Conservation (phyloP, 92 coral and sea anemone genomes). For the Zoanthus sociatus region DNA sequence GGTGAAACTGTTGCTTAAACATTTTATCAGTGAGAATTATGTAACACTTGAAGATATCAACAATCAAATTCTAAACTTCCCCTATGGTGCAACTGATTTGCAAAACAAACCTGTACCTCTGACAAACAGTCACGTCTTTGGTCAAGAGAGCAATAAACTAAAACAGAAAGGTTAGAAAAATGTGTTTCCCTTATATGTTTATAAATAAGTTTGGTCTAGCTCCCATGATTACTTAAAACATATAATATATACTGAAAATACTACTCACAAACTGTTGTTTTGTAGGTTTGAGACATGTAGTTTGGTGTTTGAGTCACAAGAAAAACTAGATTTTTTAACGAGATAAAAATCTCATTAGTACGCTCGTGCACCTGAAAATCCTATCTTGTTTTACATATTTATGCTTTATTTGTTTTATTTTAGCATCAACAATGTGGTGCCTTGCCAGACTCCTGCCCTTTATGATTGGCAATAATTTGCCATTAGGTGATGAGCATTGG, state of each 20-base stretch:
- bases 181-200: not conserved
- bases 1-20: slow-evolving; percentile 53
- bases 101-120: slow-evolving; percentile 56
- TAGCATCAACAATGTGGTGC: slow-evolving; percentile 16
- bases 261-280: too few species aligned
- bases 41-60: slow-evolving; percentile 57
- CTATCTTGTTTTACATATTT: too few species aligned
- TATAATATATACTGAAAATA: too few species aligned
- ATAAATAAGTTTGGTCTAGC: too few species aligned
- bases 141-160: not conserved
- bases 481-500: not conserved
- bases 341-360: too few species aligned
- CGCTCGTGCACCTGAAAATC: not conserved
- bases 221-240: too few species aligned
- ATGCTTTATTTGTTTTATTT: not conserved
- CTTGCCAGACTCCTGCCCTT: not conserved
- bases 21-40: slow-evolving; percentile 46
- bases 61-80: slow-evolving; percentile 45
- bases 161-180: slow-evolving; percentile 12
- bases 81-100: slow-evolving; percentile 56
- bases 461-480: not conserved
- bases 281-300: too few species aligned
- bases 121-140: not conserved
- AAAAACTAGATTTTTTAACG: too few species aligned
- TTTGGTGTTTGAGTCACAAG: too few species aligned